phyloP scores from a whole-genome alignment of 2,113 vertebrate genomes.

The Gila orcuttii region DNA sequence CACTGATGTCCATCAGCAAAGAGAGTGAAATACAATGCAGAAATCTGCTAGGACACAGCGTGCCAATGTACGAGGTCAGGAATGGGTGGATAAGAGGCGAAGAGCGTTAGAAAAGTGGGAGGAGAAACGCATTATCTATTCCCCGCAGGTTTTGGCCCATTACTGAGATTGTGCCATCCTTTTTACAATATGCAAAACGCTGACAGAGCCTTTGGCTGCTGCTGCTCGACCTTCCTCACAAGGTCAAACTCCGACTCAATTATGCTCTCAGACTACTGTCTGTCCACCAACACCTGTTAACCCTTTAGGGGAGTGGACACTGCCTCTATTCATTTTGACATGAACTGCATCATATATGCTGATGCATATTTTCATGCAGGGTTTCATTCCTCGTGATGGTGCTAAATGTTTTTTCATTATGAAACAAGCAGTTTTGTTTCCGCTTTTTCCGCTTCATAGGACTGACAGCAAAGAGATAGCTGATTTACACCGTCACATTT shows the following conservation, averaged over 20 bases:
- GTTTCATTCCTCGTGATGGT: not conserved
- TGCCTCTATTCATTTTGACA: not conserved
- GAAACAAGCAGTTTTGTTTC: not conserved
- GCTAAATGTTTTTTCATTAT: not conserved
- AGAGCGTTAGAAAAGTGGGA: conserved; percentile 41
- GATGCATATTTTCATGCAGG: not conserved
- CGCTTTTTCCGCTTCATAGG: not conserved
- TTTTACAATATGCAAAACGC: conserved; percentile 82
- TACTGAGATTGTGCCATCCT: conserved; percentile 72
- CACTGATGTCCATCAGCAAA: conserved; percentile 23
- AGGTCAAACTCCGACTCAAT: conserved; percentile 81
- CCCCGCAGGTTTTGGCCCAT: conserved; percentile 65
- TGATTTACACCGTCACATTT: conserved; percentile 2
- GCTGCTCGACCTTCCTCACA: conserved; percentile 81
- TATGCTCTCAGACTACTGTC: conserved; percentile 79
- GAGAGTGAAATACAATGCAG: conserved; percentile 5
- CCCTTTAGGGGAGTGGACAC: conserved; percentile 62
- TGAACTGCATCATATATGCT: not conserved
- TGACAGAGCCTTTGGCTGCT: conserved; percentile 82
- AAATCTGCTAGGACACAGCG: not conserved
- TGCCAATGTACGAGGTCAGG: conserved; percentile 29
- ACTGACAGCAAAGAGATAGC: not conserved
- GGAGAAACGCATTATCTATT: conserved; percentile 59
- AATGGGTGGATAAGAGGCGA: conserved; percentile 41
- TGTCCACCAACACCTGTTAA: conserved; percentile 82